Percentiles rank a stretch among this genome's conserved stretches.
Conservation (phyloP, 2,113 vertebrate species). For the Paradoxurus hermaphroditus region DNA sequence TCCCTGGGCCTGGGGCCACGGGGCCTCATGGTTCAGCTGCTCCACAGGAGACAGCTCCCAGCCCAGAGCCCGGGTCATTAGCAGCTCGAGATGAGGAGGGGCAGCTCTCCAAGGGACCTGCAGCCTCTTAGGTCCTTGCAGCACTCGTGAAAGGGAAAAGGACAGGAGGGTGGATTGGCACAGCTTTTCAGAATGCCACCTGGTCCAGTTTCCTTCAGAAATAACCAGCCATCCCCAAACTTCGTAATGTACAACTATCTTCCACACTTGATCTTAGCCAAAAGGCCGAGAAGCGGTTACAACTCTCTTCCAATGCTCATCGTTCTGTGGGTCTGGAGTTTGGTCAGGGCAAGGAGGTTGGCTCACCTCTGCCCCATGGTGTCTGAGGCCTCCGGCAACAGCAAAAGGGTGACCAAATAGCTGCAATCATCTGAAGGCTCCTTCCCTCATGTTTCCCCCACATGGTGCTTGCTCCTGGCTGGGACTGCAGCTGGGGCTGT, state of each 20-base stretch:
- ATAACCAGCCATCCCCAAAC: neutral
- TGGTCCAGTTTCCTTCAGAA: neutral
- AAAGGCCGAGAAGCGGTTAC: too few relatives aligned
- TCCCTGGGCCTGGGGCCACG: neutral
- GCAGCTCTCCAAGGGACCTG: neutral
- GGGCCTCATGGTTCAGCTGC: neutral
- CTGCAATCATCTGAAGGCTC: neutral
- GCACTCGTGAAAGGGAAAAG: neutral
- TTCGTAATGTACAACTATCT: neutral
- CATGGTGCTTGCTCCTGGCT: neutral
- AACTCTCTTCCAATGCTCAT: neutral
- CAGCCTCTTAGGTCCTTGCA: rapidly evolving
- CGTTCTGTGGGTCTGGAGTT: neutral
- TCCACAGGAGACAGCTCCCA: neutral
- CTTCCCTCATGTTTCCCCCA: neutral
- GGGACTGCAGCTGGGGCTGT: neutral
- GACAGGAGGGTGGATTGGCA: neutral
- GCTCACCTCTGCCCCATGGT: neutral
- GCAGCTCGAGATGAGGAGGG: neutral
- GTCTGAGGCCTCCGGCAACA: neutral
- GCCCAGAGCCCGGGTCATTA: neutral
- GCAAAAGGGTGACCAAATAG: neutral
- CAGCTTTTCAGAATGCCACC: neutral
- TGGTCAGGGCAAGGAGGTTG: neutral
- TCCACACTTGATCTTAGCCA: too few relatives aligned